phyloP scores from a whole-genome alignment of 2,888 invertebrate species.

The Drosophila prostipennis region DNA sequence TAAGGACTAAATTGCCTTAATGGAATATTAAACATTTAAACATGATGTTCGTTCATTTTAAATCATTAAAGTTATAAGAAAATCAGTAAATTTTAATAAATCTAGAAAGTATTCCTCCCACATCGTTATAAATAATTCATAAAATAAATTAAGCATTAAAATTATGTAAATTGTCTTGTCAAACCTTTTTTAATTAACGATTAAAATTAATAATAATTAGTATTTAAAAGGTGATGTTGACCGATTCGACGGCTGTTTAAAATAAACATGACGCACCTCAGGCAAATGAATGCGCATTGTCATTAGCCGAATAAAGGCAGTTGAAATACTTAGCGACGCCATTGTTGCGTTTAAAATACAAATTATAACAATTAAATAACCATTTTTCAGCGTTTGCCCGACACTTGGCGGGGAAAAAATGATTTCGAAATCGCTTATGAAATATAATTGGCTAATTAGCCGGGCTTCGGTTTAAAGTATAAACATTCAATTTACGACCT shows the following conservation, averaged over 20 bases:
- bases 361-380: constrained; percentile 57
- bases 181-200: background rate
- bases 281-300: constrained; percentile 24
- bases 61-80: too few relatives aligned
- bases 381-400: constrained; percentile 21
- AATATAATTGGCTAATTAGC: constrained; percentile 57
- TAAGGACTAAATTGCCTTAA: too few relatives aligned
- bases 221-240: constrained; percentile 1
- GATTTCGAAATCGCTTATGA: constrained; percentile 35
- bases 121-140: background rate
- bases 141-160: background rate
- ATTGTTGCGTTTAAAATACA: constrained; percentile 39
- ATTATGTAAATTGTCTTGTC: background rate
- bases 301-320: constrained; percentile 29
- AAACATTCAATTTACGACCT: constrained; percentile 49
- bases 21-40: too few relatives aligned
- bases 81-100: background rate
- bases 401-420: constrained; percentile 5
- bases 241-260: constrained; percentile 16
- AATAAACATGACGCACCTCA: constrained; percentile 36
- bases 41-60: too few relatives aligned
- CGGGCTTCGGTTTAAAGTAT: constrained; percentile 27
- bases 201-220: background rate
- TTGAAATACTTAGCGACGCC: constrained; percentile 12
- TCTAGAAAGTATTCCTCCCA: too few relatives aligned